phyloP scores from a whole-genome alignment of 2,888 invertebrate genomes.

The Electrophaes corylata region DNA sequence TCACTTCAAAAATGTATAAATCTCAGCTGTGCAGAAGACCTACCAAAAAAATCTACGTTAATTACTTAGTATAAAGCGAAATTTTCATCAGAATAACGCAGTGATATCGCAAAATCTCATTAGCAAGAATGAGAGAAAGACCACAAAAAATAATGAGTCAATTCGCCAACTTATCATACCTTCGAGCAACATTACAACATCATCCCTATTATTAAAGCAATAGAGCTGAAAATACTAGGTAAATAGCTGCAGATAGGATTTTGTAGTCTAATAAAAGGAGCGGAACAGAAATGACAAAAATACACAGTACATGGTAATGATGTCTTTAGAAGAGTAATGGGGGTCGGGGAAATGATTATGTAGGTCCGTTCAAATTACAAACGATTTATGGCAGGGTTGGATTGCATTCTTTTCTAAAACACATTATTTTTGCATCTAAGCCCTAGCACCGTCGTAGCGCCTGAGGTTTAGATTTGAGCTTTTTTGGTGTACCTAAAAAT shows the following conservation, averaged over 20 bases:
- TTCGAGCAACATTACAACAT: background rate
- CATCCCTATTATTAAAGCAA: slow-evolving; percentile 1
- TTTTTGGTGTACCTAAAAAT: too few relatives aligned
- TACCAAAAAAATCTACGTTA: slow-evolving; percentile 46
- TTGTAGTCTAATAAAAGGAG: slow-evolving; percentile 42
- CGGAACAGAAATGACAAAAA: slow-evolving; percentile 34
- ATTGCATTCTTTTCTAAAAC: too few relatives aligned
- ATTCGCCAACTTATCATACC: slow-evolving; percentile 34
- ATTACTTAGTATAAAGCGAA: slow-evolving; percentile 53
- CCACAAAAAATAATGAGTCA: slow-evolving; percentile 71
- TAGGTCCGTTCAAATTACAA: slow-evolving; percentile 16
- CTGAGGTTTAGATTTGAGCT: too few relatives aligned
- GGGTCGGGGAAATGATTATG: slow-evolving; percentile 28
- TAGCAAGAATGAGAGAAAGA: slow-evolving; percentile 58
- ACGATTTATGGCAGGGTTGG: slow-evolving; percentile 5
- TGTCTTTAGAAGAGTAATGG: slow-evolving; percentile 31
- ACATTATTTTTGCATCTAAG: too few relatives aligned
- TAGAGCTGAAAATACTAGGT: slow-evolving; percentile 25
- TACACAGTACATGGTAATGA: slow-evolving; percentile 35
- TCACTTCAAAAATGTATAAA: slow-evolving; percentile 1
- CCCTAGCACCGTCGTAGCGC: too few relatives aligned
- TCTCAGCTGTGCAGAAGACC: slow-evolving; percentile 27
- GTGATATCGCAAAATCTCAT: slow-evolving; percentile 65
- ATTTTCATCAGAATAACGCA: slow-evolving; percentile 53
- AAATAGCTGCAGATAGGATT: slow-evolving; percentile 3